Percentiles rank a stretch among this genome's conserved stretches.
Evolutionary conservation across 2,797 vertebrate genomes (phyloP).

Genomic region (Callimico goeldii): DNA sequence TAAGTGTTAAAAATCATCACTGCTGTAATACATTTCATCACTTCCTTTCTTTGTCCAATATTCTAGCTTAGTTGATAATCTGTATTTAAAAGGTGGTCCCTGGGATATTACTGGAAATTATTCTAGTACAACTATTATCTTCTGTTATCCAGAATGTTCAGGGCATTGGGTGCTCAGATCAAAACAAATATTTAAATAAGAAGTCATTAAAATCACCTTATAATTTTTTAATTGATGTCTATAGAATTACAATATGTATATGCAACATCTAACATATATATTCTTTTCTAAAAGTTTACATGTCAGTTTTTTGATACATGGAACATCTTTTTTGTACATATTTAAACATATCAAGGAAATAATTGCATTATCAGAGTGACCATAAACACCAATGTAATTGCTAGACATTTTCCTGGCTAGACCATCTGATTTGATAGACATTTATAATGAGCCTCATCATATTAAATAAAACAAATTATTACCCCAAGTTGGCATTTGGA

Average conservation of each 20-base stretch:
- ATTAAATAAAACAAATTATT: not conserved
- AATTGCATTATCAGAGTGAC: not conserved
- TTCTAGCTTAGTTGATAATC: constrained; percentile 12
- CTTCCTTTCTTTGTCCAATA: not conserved
- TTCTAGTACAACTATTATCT: not conserved
- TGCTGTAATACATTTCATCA: not conserved
- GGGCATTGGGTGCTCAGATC: not conserved
- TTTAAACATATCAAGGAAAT: constrained; percentile 8
- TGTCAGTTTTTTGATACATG: not conserved
- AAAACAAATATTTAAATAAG: not conserved
- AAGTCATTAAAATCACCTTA: not conserved
- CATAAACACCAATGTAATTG: not conserved
- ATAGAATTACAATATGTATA: not conserved
- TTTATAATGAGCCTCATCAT: not conserved
- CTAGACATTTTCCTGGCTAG: not conserved
- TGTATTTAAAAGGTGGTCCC: constrained; percentile 3
- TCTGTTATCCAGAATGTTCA: not conserved
- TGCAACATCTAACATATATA: not conserved
- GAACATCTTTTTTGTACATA: not conserved
- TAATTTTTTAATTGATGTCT: not conserved
- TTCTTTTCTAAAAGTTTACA: not conserved
- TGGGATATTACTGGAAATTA: not conserved
- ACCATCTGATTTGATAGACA: not conserved
- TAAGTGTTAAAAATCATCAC: constrained; percentile 32
- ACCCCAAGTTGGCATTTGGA: not conserved